phyloP scores from a whole-genome alignment of 2,113 vertebrate species.

The cattle (Bos taurus) region ARS-UCD2.0 NC_037332.1:108441501-108442000 shows the following conservation, averaged over 20 bases:
- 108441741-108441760: neutral
- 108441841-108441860: neutral
- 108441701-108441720: neutral
- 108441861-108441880: neutral
- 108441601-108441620: neutral
- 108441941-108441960: neutral
- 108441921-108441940: neutral
- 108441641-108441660: neutral
- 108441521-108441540: neutral
- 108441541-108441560: neutral
- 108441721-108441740: neutral
- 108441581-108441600: neutral
- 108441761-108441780: neutral
- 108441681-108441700: neutral
- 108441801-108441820: neutral
- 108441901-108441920: neutral
- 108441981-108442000: neutral
- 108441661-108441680: no score
- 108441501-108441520: neutral
- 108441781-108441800: neutral
- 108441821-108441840: neutral
- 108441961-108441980: neutral
- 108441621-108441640: neutral
- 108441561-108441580: neutral
- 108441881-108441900: neutral